Evolutionary conservation across 1,140 invertebrate species (phyloP).

Genomic region (Coptotermes formosanus): DNA sequence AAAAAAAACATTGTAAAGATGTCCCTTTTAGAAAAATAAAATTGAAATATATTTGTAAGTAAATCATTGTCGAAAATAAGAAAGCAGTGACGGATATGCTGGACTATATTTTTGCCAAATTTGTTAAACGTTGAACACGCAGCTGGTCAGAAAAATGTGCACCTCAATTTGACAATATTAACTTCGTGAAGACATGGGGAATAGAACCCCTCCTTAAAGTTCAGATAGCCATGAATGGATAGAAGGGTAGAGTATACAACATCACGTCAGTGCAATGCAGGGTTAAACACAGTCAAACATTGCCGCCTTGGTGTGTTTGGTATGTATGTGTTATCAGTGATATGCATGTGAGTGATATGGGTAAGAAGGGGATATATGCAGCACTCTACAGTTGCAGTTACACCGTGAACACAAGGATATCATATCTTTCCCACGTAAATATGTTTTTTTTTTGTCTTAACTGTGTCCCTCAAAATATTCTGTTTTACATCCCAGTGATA

Average conservation of each 20-base stretch:
- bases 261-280: background rate
- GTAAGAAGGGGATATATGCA: background rate
- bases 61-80: too few species aligned
- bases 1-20: too few species aligned
- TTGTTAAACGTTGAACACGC: too few species aligned
- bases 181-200: too few species aligned
- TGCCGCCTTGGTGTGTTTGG: background rate
- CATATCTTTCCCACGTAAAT: background rate
- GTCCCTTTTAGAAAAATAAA: too few species aligned
- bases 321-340: background rate
- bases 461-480: background rate
- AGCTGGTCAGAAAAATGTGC: too few species aligned
- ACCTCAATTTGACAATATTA: too few species aligned
- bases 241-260: background rate
- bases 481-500: constrained; percentile 3
- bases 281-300: constrained; percentile 8
- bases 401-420: background rate
- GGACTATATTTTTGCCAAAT: too few species aligned
- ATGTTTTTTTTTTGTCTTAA: background rate
- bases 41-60: too few species aligned
- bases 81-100: too few species aligned
- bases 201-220: too few species aligned
- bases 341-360: constrained; percentile 11
- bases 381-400: background rate
- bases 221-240: too few species aligned